Evolutionary conservation across 2,113 vertebrate species (phyloP).

Genomic region (Aegithalos caudatus): DNA sequence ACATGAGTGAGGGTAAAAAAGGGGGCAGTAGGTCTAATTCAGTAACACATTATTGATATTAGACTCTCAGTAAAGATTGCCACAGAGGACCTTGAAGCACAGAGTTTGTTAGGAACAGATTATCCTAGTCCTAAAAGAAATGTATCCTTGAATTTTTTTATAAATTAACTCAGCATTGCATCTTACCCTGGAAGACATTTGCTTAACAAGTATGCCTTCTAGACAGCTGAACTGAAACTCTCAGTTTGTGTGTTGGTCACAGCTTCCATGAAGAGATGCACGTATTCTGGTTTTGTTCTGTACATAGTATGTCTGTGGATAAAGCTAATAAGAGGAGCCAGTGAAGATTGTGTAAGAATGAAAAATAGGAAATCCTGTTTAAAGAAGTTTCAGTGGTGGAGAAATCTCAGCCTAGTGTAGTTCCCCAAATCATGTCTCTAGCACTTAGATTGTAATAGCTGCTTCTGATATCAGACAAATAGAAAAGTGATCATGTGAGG

Average conservation of each 20-base stretch:
- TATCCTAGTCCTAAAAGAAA: neutral
- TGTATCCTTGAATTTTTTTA: neutral
- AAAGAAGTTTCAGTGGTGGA: neutral
- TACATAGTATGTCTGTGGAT: neutral
- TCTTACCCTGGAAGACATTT: neutral
- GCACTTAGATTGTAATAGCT: neutral
- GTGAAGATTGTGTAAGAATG: neutral
- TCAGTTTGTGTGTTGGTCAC: neutral
- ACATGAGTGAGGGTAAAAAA: neutral
- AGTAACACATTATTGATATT: neutral
- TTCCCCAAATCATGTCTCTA: neutral
- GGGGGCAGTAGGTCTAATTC: neutral
- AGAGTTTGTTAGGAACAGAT: neutral
- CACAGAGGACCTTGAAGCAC: neutral
- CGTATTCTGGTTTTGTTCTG: neutral
- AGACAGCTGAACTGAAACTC: neutral
- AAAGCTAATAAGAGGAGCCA: neutral
- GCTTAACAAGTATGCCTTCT: neutral
- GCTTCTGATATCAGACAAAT: neutral
- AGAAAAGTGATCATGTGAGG: neutral
- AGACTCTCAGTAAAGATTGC: neutral
- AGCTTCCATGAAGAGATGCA: neutral
- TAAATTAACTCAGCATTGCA: neutral
- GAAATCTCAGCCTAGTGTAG: neutral
- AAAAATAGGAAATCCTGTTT: slow-evolving; percentile 6